phyloP scores from a whole-genome alignment of 2,888 invertebrate species.

The Molanna angustata region DNA sequence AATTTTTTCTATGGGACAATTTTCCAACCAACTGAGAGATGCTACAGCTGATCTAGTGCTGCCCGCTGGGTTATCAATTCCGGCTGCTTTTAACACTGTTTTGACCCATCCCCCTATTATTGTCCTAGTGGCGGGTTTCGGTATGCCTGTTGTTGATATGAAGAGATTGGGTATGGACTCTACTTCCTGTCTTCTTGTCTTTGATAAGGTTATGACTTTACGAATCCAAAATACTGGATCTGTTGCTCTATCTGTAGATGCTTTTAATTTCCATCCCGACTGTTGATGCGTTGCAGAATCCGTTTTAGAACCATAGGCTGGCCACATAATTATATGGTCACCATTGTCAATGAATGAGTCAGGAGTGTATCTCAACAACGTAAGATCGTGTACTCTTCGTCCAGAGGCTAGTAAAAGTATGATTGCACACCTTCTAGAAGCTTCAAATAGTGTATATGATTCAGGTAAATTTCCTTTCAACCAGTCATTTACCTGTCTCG shows the following conservation, averaged over 20 bases:
- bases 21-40: constrained; percentile 10
- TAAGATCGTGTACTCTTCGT: background rate
- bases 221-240: background rate
- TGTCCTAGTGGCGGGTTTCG: constrained; percentile 12
- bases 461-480: background rate
- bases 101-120: constrained; percentile 12
- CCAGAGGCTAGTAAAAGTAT: background rate
- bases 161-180: background rate
- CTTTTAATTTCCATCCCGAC: background rate
- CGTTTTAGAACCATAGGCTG: background rate
- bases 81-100: constrained; percentile 9
- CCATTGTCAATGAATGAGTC: constrained; percentile 1
- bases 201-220: background rate
- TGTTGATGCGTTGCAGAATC: background rate
- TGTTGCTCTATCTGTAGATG: background rate
- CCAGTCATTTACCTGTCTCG: background rate
- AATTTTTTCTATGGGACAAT: constrained; percentile 11
- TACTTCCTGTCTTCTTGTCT: background rate
- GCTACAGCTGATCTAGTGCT: constrained; percentile 16
- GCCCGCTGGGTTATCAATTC: constrained; percentile 11
- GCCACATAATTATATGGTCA: constrained; percentile 2
- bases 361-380: background rate
- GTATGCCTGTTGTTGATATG: background rate
- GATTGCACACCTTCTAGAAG: background rate
- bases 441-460: background rate